A percentile compares a stretch with the other conserved stretches of the same genome.
These are phyloP conservation scores for Podotricha telesiphe DNA, from an alignment of 2,888 invertebrate genomes.

Conservation along the genomic window DNA sequence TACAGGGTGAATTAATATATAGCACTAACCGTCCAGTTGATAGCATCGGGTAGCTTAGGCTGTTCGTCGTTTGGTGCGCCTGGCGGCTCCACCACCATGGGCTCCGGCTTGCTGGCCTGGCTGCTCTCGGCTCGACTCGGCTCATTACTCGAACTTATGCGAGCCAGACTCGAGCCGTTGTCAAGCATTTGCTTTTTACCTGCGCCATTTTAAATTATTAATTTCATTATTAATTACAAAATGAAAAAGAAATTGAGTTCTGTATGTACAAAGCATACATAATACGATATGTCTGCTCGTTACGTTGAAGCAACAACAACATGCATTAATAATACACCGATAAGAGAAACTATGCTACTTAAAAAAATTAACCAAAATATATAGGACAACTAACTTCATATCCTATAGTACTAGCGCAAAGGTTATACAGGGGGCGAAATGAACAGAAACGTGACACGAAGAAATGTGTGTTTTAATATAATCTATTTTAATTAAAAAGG, in stretches of 20 bases:
- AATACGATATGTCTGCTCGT: not conserved
- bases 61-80: constrained; percentile 44
- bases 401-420: not conserved
- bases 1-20: no score
- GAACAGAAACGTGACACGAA: constrained; percentile 3
- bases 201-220: constrained; percentile 47
- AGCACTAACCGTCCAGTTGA: constrained; percentile 69
- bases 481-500: not conserved
- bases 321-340: constrained; percentile 4
- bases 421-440: not conserved
- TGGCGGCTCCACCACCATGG: constrained; percentile 36
- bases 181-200: constrained; percentile 82
- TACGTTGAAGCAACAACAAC: constrained; percentile 10
- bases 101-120: constrained; percentile 26
- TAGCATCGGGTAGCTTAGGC: constrained; percentile 62
- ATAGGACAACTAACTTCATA: constrained; percentile 11
- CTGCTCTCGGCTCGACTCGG: constrained; percentile 59
- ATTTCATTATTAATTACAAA: not conserved
- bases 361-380: not conserved
- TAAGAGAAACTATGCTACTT: constrained; percentile 5
- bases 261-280: not conserved
- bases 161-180: constrained; percentile 53
- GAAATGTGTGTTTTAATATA: not conserved
- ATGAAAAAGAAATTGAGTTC: no score
- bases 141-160: constrained; percentile 78